A percentile compares a stretch with the other conserved stretches of the same genome.
phyloP scores from a whole-genome alignment of 2,113 vertebrate genomes.

The Eubucco bourcierii region DNA sequence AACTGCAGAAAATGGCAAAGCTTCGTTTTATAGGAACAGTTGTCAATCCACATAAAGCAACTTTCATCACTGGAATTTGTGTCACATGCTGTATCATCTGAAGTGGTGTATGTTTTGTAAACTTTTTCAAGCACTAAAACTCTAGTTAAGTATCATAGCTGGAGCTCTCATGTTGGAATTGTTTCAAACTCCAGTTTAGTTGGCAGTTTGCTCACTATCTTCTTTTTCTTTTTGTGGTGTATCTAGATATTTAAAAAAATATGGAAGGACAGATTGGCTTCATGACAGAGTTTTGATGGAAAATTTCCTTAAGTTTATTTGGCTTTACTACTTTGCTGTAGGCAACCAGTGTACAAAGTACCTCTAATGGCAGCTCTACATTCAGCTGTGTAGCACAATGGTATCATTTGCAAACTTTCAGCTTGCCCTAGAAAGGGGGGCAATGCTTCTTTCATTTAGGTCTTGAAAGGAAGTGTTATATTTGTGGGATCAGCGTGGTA shows the following conservation, averaged over 20 bases:
- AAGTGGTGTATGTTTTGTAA: neutral
- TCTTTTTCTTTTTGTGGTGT: slow-evolving; percentile 37
- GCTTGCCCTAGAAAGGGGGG: neutral
- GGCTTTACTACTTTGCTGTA: neutral
- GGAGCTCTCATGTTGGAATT: neutral
- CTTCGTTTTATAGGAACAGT: neutral
- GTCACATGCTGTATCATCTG: neutral
- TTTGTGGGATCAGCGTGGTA: neutral
- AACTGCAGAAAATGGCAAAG: neutral
- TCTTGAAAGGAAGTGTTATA: neutral
- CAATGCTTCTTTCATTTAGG: neutral
- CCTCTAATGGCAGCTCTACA: neutral
- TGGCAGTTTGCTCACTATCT: slow-evolving; percentile 20
- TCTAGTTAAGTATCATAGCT: neutral
- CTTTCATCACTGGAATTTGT: neutral
- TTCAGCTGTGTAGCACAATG: neutral
- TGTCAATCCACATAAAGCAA: neutral
- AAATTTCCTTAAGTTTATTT: slow-evolving; percentile 52
- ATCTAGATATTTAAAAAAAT: neutral
- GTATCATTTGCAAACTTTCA: neutral
- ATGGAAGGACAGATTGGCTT: slow-evolving; percentile 21
- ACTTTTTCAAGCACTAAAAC: neutral
- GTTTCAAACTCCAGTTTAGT: neutral
- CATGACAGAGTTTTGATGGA: slow-evolving; percentile 51
- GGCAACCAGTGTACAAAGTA: neutral